Conservation (phyloP, 2,113 vertebrate genomes). For the Ceratotherium simum region DNA sequence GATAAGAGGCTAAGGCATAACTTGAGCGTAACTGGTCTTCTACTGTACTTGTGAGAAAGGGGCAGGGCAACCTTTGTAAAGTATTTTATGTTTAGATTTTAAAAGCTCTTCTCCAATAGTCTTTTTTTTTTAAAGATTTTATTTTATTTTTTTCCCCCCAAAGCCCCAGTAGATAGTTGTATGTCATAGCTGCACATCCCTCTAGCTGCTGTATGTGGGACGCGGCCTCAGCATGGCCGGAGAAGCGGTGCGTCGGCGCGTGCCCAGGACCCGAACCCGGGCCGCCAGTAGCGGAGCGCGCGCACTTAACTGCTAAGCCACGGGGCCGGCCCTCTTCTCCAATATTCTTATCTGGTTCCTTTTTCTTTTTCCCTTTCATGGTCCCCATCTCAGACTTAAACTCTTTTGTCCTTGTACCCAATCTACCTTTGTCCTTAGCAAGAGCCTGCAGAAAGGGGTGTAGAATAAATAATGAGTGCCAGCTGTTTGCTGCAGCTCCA, state of each 20-base stretch:
- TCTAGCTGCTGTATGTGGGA: too few relatives aligned
- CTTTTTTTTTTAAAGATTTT: neutral
- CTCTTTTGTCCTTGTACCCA: neutral
- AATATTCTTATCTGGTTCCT: neutral
- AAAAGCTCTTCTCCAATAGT: neutral
- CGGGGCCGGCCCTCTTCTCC: neutral
- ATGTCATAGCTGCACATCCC: too few relatives aligned
- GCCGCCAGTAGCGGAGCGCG: too few relatives aligned
- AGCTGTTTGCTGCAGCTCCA: neutral
- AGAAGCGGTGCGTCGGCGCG: too few relatives aligned
- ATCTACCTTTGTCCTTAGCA: neutral
- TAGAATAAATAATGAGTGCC: neutral
- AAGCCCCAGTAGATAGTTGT: too few relatives aligned
- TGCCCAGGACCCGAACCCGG: too few relatives aligned
- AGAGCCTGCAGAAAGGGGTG: neutral
- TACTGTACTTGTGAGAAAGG: neutral
- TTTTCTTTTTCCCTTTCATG: neutral
- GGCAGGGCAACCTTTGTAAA: neutral
- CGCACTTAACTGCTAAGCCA: too few relatives aligned
- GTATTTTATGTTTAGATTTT: neutral
- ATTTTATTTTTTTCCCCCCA: too few relatives aligned
- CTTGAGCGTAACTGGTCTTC: neutral
- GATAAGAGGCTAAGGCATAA: slow-evolving; percentile 15
- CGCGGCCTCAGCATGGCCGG: too few relatives aligned
- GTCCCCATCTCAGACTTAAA: neutral